These are phyloP conservation scores for Monochamus alternatus DNA, from an alignment of 2,888 invertebrate species.

Conservation along the genomic window DNA sequence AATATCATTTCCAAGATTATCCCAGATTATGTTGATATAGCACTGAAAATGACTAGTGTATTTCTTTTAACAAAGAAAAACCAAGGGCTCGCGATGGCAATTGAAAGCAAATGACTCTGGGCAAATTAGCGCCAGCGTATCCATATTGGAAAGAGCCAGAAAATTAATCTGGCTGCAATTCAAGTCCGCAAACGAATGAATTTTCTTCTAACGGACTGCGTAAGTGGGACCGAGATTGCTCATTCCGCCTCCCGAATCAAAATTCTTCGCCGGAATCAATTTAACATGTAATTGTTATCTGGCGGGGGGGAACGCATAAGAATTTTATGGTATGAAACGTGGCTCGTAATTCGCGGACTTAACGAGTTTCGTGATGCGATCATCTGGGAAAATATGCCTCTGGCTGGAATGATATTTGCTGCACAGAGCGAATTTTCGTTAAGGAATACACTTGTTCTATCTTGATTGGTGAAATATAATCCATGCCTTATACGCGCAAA, in stretches of 20 bases:
- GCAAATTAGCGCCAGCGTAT: slow-evolving; percentile 26
- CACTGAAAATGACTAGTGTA: too few species aligned
- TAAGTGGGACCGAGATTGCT: slow-evolving; percentile 57
- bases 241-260: slow-evolving; percentile 50
- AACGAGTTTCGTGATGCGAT: slow-evolving; percentile 18
- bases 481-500: too few species aligned
- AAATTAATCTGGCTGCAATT: slow-evolving; percentile 22
- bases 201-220: slow-evolving; percentile 33
- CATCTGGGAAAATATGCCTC: slow-evolving; percentile 16
- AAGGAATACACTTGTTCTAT: too few species aligned
- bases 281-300: slow-evolving; percentile 53
- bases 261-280: slow-evolving; percentile 46
- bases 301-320: slow-evolving; percentile 24
- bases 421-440: neutral
- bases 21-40: too few species aligned
- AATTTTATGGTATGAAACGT: neutral
- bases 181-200: slow-evolving; percentile 55
- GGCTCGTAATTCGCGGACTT: slow-evolving; percentile 8
- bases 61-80: too few species aligned
- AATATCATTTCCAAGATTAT: too few species aligned
- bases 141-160: slow-evolving; percentile 1
- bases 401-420: neutral
- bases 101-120: slow-evolving; percentile 20
- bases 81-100: neutral
- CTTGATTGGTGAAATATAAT: too few species aligned